phyloP scores from a whole-genome alignment of 2,888 invertebrate genomes.

The Meiosimyza decipiens region DNA sequence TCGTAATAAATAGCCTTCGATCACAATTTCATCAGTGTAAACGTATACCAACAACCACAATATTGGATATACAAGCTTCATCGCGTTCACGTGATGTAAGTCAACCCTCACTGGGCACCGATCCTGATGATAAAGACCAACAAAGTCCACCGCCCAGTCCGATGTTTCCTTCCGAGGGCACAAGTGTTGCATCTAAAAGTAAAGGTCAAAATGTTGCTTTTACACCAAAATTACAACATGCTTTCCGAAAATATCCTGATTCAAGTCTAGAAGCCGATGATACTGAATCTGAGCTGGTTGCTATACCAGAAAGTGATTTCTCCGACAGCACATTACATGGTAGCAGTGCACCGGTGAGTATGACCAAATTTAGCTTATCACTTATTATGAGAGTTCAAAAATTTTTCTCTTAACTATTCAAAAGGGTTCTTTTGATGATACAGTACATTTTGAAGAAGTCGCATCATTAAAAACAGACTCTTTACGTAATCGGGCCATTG shows the following conservation, averaged over 20 bases:
- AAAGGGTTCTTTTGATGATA: slow-evolving; percentile 78
- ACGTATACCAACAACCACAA: slow-evolving; percentile 82
- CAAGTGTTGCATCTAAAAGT: slow-evolving; percentile 66
- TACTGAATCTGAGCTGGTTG: slow-evolving; percentile 88
- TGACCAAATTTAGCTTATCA: slow-evolving; percentile 2
- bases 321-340: slow-evolving; percentile 87
- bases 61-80: slow-evolving; percentile 74
- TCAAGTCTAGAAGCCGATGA: slow-evolving; percentile 81
- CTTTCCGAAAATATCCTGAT: slow-evolving; percentile 68
- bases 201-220: slow-evolving; percentile 70
- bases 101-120: slow-evolving; percentile 80
- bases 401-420: slow-evolving; percentile 21
- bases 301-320: slow-evolving; percentile 89
- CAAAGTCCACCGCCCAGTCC: slow-evolving; percentile 74
- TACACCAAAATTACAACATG: slow-evolving; percentile 74
- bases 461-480: slow-evolving; percentile 65
- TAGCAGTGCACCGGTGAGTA: slow-evolving; percentile 74
- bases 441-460: slow-evolving; percentile 72
- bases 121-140: slow-evolving; percentile 71
- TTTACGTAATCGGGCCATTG: slow-evolving; percentile 52
- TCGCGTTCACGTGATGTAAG: slow-evolving; percentile 72
- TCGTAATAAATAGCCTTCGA: slow-evolving; percentile 87
- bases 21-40: slow-evolving; percentile 84
- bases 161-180: slow-evolving; percentile 72
- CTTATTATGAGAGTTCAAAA: not conserved